Evolutionary conservation across 1,140 invertebrate species (phyloP).

Genomic region (Leptinotarsa lineolata): DNA sequence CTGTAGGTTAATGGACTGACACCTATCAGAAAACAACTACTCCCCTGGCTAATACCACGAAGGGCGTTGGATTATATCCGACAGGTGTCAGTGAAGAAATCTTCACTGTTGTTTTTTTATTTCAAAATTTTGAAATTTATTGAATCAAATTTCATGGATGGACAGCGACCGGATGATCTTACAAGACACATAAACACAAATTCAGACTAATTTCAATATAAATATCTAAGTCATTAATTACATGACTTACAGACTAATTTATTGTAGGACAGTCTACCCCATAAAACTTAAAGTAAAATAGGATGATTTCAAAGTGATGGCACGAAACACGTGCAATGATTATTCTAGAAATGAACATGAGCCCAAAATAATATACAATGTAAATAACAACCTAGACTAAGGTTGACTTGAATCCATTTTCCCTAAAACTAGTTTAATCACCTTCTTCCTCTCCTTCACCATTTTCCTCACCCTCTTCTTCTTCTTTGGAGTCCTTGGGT

Average conservation of each 20-base stretch:
- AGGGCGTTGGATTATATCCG: too few species aligned
- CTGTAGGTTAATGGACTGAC: too few species aligned
- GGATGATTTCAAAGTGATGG: neutral
- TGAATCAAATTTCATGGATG: neutral
- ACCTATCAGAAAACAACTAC: too few species aligned
- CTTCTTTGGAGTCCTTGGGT: slow-evolving; percentile 44
- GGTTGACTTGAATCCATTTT: neutral
- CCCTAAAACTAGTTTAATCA: slow-evolving; percentile 22
- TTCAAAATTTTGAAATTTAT: neutral
- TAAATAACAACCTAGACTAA: neutral
- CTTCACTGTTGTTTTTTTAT: too few species aligned
- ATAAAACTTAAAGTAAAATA: neutral
- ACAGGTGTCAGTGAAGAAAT: too few species aligned
- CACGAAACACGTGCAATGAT: slow-evolving; percentile 1
- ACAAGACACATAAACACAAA: neutral
- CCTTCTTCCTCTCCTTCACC: slow-evolving; percentile 41
- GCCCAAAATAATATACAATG: neutral
- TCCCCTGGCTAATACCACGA: too few species aligned
- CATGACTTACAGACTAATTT: slow-evolving; percentile 10
- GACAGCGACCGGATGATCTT: neutral
- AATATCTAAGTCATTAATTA: neutral
- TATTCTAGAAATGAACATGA: neutral
- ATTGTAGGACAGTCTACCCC: neutral
- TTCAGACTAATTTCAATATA: slow-evolving; percentile 2
- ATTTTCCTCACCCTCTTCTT: slow-evolving; percentile 40